phyloP scores from a whole-genome alignment of 1,140 invertebrate genomes.

The Zaprionus vittiger region DNA sequence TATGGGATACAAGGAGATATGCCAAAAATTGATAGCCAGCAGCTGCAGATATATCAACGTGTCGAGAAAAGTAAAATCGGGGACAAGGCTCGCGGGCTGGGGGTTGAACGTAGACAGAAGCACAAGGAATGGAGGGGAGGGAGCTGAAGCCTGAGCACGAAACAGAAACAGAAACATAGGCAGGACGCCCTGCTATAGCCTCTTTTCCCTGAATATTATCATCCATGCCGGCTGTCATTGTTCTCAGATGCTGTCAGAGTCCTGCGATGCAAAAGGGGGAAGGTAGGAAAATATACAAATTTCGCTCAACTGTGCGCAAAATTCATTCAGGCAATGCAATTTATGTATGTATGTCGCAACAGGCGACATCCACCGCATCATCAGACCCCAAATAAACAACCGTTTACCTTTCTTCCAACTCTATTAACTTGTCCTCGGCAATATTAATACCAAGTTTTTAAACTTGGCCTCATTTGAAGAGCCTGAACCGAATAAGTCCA shows the following conservation, averaged over 20 bases:
- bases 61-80: conserved; percentile 36
- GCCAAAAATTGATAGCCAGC: conserved; percentile 72
- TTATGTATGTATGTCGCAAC: conserved; percentile 63
- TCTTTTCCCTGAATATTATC: conserved; percentile 23
- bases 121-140: conserved; percentile 15
- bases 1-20: conserved; percentile 69
- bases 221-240: conserved; percentile 64
- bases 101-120: conserved; percentile 4
- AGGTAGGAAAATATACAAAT: conserved; percentile 37
- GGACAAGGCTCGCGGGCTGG: conserved; percentile 35
- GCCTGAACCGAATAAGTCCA: too few relatives aligned
- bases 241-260: conserved; percentile 69
- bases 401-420: neutral
- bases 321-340: conserved; percentile 70
- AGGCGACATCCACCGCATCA: conserved; percentile 64
- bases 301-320: conserved; percentile 71
- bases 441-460: conserved; percentile 37
- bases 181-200: neutral
- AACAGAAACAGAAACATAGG: neutral
- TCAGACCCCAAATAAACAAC: conserved; percentile 9
- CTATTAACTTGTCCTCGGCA: conserved; percentile 45
- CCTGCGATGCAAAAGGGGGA: neutral
- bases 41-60: conserved; percentile 40
- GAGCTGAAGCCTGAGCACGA: conserved; percentile 1
- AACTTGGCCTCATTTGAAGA: too few relatives aligned